Evolutionary conservation across 2,113 vertebrate genomes (phyloP), one percentile per base, ranked within the genome.

Genomic region (Piaya cayana): DNA sequence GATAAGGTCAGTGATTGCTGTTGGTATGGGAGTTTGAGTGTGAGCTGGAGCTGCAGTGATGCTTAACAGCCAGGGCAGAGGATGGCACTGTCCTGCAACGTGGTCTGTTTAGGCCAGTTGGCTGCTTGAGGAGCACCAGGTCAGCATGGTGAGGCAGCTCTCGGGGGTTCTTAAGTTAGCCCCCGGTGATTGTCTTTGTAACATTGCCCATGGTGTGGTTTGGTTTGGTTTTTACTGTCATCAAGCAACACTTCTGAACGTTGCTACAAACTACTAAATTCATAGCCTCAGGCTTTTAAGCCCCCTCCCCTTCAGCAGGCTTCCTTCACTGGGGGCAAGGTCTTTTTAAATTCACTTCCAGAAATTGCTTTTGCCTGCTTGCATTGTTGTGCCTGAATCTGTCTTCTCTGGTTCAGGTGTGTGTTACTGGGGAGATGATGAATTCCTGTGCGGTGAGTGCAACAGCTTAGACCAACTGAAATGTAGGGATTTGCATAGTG

Each of bases 361-460:
- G 75, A 93, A 92, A 92, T 80, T 68, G 74, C 67, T 76, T 72
- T 91, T 42, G 21, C 39, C n/a, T 81, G 37, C 68, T 30, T 55
- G 32, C 6, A 8, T 76, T 79, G 25, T 63, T 62, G 67, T 58
- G 62, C 36, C 30, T 2, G 34, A 49, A 15, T 68, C 10, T 6
- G 59, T 59, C 68, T 76, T 49, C 72, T 50, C 74, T 77, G 83
- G 32, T 82, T 84, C 81, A 91, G 78, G 70, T 91, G 63, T 47
- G 50, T 86, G 90, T 95, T 95, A 93, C 87, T 67, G 91, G 43
- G 89, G 95, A 91, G 87, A 95, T 2, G 0, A 6, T 8, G 20
- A 77, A 65, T 95, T 93, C 82, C 64, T 85, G n/a, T 32, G 47
- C 58, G 87, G 65, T 82, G 60, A 55, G 83, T 92, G 82, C 59